Evolutionary conservation across 2,888 invertebrate species (phyloP), one percentile per base, ranked within the genome.

Genomic region (Orthonevra nobilis): DNA sequence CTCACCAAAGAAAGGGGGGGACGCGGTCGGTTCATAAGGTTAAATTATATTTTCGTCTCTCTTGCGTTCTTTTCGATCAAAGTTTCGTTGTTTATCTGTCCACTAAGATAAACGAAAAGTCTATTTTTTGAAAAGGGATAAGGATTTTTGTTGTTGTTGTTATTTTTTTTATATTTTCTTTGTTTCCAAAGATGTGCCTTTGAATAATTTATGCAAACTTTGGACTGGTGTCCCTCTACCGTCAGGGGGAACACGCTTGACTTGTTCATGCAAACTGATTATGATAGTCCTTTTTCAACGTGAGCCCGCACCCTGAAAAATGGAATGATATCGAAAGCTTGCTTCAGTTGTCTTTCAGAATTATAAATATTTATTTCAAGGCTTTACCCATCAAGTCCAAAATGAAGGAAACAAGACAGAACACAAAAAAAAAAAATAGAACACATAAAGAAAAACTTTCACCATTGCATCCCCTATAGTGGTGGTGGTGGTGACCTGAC

Each of bases 131-230:
- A 61, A 56, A 61, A 79, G 54, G 72, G 79, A 72, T 50, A 48
- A 40, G 28, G 36, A 54, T 58, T 38, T 9, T 20, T 36, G 32
- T 40, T 28, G 5, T 17, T 26, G 30, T 12, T 14, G 50, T 50
- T 56, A 10, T 14, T 10, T 3, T 42, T 36, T 10, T 63, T 14
- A 28, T 36, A 12, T 40, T 20, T 50, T 48, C 12, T 38, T 34
- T 66, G 52, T 50, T 34, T 69, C 44, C 48, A 12, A 44, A 28
- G 56, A 34, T 52, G 50, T 70, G 23, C 3, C 40, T 52, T n/a
- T 72, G 79, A 72, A 79, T 79, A 72, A 79, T 79, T 79, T 79
- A 79, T 79, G 72, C 60, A 48, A 46, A 56, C 36, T 44, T 32
- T 14, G n/a, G 26, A 54, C 38, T 52, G 69, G 42, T 52, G 48